Base-by-base conservation (phyloP, 1,140 invertebrate genomes). In the Pseudomyrmex flavicornis region DNA sequence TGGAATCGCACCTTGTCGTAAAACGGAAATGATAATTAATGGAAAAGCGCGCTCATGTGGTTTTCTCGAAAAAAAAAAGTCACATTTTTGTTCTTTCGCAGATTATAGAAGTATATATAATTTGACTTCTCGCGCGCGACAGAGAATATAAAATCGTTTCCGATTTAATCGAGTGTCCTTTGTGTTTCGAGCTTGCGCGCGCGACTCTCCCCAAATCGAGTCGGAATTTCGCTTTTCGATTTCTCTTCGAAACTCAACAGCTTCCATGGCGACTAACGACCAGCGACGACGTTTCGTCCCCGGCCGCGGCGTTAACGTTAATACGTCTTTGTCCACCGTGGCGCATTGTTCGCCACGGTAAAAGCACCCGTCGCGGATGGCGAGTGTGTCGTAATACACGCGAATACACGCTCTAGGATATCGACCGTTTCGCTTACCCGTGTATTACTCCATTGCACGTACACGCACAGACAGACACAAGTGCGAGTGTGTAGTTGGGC, bases 291-390 rank as follows among this genome's bases (percentile, higher is more conserved):
- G 54, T 58, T 48, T 69, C 76, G 52, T 26, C 52, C 52, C 52
- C 48, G 52, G 48, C 52, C 20, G 44, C 48, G 52, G 48, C 15
- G 54, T 20, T 82, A 72, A 79, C 87, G 83, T 88, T 88, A 87
- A 88, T 88, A 79, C 61, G 75, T 87, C 88, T 86, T 88, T 88
- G 83, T 77, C 65, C 61, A 50, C 26, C 20, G 44, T 35, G 56
- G 72, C 62, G 59, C 77, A 90, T 90, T 90, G 76, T 90, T 85
- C 88, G 84, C 72, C 63, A 63, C 63, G 68, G 5, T 84, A 88
- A 90, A 90, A 90, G 86, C 88, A 35, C 61, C 77, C 58, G 83
- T 82, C 86, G 73, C 86, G 73, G 86, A 90, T 90, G 88, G 54
- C 65, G 73, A 52, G 48, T 62, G 75, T 73, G 56, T 74, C 59